Conservation (phyloP, 2,113 vertebrate species). For the Anhinga rufa region DNA sequence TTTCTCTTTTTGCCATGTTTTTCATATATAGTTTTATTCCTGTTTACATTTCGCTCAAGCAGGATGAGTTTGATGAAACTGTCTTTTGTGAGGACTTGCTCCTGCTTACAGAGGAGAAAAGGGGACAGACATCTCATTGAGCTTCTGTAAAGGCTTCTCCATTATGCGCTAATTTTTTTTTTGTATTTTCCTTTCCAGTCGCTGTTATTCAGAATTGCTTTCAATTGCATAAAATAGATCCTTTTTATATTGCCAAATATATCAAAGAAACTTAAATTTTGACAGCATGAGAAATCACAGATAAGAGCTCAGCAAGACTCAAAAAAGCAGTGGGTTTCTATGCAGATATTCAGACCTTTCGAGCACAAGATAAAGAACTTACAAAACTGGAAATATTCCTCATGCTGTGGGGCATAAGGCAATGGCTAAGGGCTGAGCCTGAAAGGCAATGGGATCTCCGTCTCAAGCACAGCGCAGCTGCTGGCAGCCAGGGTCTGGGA, state of each 20-base stretch:
- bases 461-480: accelerated
- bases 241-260: not conserved
- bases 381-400: not conserved
- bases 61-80: not conserved
- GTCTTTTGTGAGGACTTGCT: not conserved
- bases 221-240: not conserved
- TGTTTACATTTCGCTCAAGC: not conserved
- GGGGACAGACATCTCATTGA: not conserved
- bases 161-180: not conserved
- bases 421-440: not conserved
- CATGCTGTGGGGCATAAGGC: accelerated
- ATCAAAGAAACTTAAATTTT: not conserved
- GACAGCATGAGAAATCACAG: not conserved
- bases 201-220: not conserved
- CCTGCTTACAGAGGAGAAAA: not conserved
- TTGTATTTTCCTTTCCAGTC: not conserved
- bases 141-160: not conserved
- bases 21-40: not conserved
- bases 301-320: not conserved
- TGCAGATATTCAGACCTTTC: not conserved
- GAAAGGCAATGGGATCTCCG: accelerated
- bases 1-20: not conserved
- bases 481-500: not conserved
- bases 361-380: not conserved
- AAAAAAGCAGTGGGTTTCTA: not conserved